These are phyloP conservation scores for Prunella himalayana DNA, from an alignment of 2,113 vertebrate species.

Conservation along the genomic window DNA sequence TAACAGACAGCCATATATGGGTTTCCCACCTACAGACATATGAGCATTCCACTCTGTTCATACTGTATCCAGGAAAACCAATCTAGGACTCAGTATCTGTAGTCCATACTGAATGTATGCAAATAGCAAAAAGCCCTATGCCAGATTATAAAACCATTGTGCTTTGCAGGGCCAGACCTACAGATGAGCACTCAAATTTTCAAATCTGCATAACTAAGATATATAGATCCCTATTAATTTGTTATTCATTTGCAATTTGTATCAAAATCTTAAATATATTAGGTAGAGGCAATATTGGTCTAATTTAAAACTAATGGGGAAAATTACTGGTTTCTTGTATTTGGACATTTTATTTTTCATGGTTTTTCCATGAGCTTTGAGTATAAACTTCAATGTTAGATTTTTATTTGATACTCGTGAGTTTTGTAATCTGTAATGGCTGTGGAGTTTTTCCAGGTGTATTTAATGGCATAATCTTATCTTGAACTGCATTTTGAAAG, in stretches of 20 bases:
- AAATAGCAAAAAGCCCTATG: not conserved
- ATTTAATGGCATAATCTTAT: slow-evolving; percentile 24
- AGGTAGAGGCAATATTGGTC: not conserved
- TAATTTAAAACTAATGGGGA: not conserved
- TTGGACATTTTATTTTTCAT: not conserved
- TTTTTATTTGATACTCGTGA: not conserved
- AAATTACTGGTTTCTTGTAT: not conserved
- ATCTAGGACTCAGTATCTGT: not conserved
- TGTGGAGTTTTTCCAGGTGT: not conserved
- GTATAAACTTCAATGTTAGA: not conserved
- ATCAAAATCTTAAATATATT: not conserved
- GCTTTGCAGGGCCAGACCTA: not conserved
- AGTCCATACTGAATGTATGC: not conserved
- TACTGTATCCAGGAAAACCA: not conserved
- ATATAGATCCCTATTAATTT: not conserved
- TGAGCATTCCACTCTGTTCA: not conserved
- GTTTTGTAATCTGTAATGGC: not conserved
- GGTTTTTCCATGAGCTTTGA: not conserved
- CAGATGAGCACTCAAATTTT: not conserved
- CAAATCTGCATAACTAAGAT: not conserved
- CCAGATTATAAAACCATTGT: not conserved
- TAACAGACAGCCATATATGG: not conserved
- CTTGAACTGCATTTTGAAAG: slow-evolving; percentile 10
- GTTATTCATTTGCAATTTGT: not conserved
- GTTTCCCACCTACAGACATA: not conserved